These are phyloP conservation scores for Melanerpes aurifrons DNA, from an alignment of 2,113 vertebrate genomes.

Conservation along the genomic window DNA sequence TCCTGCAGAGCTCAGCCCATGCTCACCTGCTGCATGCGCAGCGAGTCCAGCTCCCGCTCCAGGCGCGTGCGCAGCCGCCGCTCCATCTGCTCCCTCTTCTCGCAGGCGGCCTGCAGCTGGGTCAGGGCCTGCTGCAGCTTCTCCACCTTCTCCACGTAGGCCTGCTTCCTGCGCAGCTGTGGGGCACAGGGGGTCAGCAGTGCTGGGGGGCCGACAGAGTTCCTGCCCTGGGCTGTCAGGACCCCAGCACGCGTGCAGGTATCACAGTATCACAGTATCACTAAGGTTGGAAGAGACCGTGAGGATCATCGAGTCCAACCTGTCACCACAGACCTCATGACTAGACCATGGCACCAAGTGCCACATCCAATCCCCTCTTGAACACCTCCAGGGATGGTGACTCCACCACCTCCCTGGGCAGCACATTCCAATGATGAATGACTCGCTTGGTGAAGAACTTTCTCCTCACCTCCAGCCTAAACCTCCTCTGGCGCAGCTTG, in stretches of 20 bases:
- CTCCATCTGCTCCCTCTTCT: constrained; percentile 89
- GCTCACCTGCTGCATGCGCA: constrained; percentile 86
- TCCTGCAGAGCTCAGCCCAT: fast-evolving
- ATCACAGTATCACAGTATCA: too few relatives aligned
- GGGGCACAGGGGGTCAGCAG: not conserved
- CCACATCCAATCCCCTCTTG: too few relatives aligned
- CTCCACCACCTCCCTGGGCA: too few relatives aligned
- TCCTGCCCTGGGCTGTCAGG: fast-evolving
- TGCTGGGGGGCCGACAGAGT: fast-evolving
- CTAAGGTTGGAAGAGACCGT: too few relatives aligned
- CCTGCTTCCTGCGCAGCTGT: constrained; percentile 85
- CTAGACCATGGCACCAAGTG: too few relatives aligned
- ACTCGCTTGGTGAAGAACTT: too few relatives aligned
- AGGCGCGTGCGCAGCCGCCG: constrained; percentile 83
- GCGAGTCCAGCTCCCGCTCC: constrained; percentile 84
- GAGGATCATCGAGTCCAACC: too few relatives aligned
- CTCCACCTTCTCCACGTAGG: constrained; percentile 86
- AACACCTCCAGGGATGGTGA: too few relatives aligned
- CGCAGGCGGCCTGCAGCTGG: constrained; percentile 84
- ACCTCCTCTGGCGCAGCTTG: too few relatives aligned
- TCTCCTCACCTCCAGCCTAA: too few relatives aligned
- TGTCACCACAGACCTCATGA: too few relatives aligned
- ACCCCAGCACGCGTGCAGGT: not conserved
- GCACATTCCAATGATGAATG: too few relatives aligned
- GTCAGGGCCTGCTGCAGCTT: constrained; percentile 86